Evolutionary conservation across 2,113 vertebrate genomes (phyloP).

Genomic region (Leucopsar rothschildi): DNA sequence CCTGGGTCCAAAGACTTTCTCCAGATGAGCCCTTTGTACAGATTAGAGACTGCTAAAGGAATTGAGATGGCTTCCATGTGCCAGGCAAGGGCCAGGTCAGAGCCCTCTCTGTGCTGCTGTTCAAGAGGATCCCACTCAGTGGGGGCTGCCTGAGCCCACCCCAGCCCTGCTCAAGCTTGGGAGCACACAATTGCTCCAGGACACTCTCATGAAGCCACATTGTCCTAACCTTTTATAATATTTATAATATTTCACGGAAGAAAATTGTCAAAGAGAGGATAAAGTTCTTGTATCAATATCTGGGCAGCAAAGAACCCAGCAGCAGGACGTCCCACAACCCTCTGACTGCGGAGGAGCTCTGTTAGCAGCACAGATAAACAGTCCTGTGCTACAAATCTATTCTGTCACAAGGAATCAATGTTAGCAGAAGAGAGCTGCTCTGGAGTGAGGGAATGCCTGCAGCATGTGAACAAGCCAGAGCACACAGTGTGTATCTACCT

Average conservation of each 20-base stretch:
- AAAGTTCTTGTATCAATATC: neutral
- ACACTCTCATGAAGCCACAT: neutral
- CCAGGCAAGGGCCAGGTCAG: neutral
- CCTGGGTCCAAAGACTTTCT: neutral
- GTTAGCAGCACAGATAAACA: neutral
- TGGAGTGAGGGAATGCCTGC: neutral
- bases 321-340: neutral
- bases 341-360: neutral
- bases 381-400: neutral
- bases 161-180: neutral
- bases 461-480: neutral
- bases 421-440: neutral
- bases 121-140: accelerated
- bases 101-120: neutral
- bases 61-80: neutral
- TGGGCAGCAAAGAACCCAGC: neutral
- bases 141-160: neutral
- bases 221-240: neutral
- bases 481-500: slow-evolving; percentile 72
- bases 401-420: neutral
- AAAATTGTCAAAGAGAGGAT: neutral
- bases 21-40: neutral
- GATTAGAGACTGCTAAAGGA: neutral
- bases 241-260: neutral
- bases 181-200: neutral